Evolutionary conservation across 2,113 vertebrate species (phyloP), one percentile per base, ranked within the genome.

Genomic region (Colossoma macropomum): DNA sequence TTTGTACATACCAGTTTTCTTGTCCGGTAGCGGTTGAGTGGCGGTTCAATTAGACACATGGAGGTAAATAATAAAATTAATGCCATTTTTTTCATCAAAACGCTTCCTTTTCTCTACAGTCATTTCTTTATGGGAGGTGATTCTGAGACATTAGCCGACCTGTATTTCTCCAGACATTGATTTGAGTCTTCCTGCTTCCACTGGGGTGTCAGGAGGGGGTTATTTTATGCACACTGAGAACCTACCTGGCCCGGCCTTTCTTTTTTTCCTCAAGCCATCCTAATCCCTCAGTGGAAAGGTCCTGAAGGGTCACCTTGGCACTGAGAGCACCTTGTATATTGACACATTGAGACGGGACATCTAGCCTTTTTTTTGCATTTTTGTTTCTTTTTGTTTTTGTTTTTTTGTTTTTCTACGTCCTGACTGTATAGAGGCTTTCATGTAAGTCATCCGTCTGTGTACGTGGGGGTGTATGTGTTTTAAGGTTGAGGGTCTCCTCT

Each of bases 341-440:
- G 79, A 81, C 30, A 72, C 38, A 25, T 66, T 21, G 32, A 83
- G 52, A 71, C 21, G 19, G 77, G 60, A 82, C 56, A 81, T 87
- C 48, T 85, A 32, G 32, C 50, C 63, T 41, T 75, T 83, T n/a
- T 23, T 70, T 60, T 60, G 68, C 19, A 48, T 45, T 50, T 71
- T 19, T 28, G 5, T 3, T 25, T 62, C 2, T 12, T 12, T 12
- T 25, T 62, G n/a, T 12, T 12, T 12, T 27, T 12, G 27, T 73
- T 27, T 30, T 34, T 30, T 62, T 80, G 15, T 23, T 52, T 60
- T 27, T 48, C 52, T 30, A 69, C 65, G 56, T 60, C 41, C 34
- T 76, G 71, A 45, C 41, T 62, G 56, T 82, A 75, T 66, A 75
- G 32, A 75, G 9, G 71, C 60, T 82, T 76, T 45, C 27, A 45